A percentile compares a stretch with the other conserved stretches of the same genome.
These are phyloP conservation scores for Heliconius aoede DNA, from an alignment of 2,888 invertebrate genomes.

Conservation along the genomic window DNA sequence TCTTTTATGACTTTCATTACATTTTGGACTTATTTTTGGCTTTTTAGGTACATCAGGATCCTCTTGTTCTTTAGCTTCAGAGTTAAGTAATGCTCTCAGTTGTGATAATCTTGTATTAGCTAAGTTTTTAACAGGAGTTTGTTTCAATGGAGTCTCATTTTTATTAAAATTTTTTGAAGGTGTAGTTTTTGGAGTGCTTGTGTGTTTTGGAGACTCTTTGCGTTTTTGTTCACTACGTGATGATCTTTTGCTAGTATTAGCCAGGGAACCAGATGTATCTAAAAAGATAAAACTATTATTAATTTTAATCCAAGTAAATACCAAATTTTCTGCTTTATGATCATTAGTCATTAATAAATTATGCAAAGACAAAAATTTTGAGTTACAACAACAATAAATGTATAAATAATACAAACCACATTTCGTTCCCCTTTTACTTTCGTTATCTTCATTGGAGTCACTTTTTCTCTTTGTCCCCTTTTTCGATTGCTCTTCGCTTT, in stretches of 20 bases:
- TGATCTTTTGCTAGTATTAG: slow-evolving; percentile 29
- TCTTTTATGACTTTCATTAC: slow-evolving; percentile 53
- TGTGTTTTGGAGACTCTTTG: slow-evolving; percentile 34
- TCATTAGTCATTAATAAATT: background rate
- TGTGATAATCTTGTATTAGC: slow-evolving; percentile 66
- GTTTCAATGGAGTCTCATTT: slow-evolving; percentile 46
- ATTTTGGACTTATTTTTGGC: slow-evolving; percentile 55
- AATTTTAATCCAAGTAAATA: background rate
- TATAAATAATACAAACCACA: slow-evolving; percentile 55
- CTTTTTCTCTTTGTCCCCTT: slow-evolving; percentile 69
- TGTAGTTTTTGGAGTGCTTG: slow-evolving; percentile 40
- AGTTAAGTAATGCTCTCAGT: slow-evolving; percentile 59
- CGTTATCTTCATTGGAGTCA: slow-evolving; percentile 57
- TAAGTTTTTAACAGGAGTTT: slow-evolving; percentile 59
- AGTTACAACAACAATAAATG: background rate
- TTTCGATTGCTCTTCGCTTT: slow-evolving; percentile 59
- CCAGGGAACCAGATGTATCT: slow-evolving; percentile 53
- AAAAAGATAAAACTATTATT: slow-evolving; percentile 28
- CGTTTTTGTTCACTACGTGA: slow-evolving; percentile 32
- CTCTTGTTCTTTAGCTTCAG: slow-evolving; percentile 56
- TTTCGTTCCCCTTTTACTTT: slow-evolving; percentile 59
- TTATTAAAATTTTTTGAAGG: slow-evolving; percentile 45
- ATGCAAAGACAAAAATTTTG: background rate
- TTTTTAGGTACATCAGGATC: slow-evolving; percentile 38
- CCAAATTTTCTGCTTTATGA: background rate